phyloP scores from a whole-genome alignment of 2,797 vertebrate genomes.

The Scleropages formosus region DNA sequence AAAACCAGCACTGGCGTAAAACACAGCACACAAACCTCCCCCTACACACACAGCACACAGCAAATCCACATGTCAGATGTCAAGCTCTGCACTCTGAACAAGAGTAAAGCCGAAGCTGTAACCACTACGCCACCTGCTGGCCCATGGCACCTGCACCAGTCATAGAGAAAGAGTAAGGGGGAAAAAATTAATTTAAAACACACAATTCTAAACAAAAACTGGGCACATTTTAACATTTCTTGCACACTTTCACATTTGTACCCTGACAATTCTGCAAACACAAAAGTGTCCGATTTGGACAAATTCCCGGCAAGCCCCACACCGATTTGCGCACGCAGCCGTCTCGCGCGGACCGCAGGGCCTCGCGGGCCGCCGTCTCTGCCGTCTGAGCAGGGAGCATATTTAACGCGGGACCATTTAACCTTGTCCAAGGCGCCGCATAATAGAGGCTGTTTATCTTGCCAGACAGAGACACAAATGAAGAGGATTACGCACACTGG shows the following conservation, averaged over 20 bases:
- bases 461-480: background rate
- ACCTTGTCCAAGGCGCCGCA: background rate
- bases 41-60: too few relatives aligned
- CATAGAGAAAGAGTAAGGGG: background rate
- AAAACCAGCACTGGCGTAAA: too few relatives aligned
- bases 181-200: background rate
- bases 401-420: background rate
- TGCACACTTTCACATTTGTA: background rate
- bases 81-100: too few relatives aligned
- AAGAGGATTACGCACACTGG: background rate
- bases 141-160: too few relatives aligned
- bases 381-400: background rate
- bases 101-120: background rate
- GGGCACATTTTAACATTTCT: slow-evolving; percentile 8
- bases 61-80: too few relatives aligned
- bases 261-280: background rate
- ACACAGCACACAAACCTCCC: too few relatives aligned
- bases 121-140: too few relatives aligned
- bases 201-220: slow-evolving; percentile 3
- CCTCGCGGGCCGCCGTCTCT: background rate
- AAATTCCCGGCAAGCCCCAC: background rate
- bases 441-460: slow-evolving; percentile 9
- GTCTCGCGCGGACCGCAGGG: background rate
- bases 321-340: background rate
- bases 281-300: background rate